phyloP scores from a whole-genome alignment of 1,140 invertebrate species.

The Drosophila insularis region DNA sequence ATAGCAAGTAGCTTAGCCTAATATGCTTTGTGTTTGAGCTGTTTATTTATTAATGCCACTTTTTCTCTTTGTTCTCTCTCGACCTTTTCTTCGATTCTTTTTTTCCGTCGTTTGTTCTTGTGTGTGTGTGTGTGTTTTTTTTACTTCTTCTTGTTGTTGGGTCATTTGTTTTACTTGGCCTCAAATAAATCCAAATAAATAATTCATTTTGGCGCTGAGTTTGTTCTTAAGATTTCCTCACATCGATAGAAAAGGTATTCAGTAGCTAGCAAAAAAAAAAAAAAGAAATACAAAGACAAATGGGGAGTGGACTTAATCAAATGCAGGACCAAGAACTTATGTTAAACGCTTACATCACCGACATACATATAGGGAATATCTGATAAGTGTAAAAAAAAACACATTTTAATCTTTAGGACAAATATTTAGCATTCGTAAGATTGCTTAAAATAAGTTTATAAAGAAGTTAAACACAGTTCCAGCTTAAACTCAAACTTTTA shows the following conservation, averaged over 20 bases:
- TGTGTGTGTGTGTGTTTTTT: constrained; percentile 29
- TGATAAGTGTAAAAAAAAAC: no score
- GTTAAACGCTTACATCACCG: no score
- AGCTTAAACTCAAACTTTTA: no score
- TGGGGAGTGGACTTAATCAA: neutral
- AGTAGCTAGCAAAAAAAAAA: neutral
- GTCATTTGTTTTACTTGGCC: constrained; percentile 79
- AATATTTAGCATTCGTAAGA: no score
- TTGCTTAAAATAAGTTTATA: no score
- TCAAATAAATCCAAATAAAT: constrained; percentile 81
- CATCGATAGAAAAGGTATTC: constrained; percentile 33
- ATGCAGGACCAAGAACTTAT: neutral
- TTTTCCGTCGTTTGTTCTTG: neutral
- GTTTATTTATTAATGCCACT: constrained; percentile 78
- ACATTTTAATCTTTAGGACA: no score
- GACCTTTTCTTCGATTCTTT: constrained; percentile 25
- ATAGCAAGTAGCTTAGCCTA: constrained; percentile 81
- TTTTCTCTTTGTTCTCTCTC: constrained; percentile 50
- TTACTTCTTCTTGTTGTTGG: constrained; percentile 31
- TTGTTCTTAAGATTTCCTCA: constrained; percentile 54
- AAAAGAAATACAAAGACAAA: neutral
- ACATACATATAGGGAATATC: no score
- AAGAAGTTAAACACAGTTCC: no score
- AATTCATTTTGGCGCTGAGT: constrained; percentile 66
- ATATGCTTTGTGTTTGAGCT: constrained; percentile 78